Base-by-base conservation (phyloP, 1,140 invertebrate genomes). In the Palaemon carinicauda region DNA sequence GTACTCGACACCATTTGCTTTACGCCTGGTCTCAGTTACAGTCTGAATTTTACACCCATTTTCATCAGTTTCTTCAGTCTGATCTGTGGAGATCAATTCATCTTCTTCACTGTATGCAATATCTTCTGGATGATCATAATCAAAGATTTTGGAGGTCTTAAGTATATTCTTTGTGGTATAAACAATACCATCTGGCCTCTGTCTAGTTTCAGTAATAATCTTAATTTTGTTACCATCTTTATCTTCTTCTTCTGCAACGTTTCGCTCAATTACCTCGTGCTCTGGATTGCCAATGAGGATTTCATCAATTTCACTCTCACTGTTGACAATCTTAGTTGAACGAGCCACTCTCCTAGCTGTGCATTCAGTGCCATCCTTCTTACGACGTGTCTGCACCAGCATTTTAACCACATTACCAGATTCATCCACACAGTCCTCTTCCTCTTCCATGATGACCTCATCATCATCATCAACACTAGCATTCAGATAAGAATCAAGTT, bases 71-170 rank as follows among this genome's bases (percentile, higher is more conserved):
- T 89, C 88, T 12, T 83, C 65, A n/a, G 78, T 83, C 53, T 89
- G 69, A n/a, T 87, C 41, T 5, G 78, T 83, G 65, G 77, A 80
- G 3, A 89, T 75, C 17, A 89, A 73, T 17, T 88, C 78, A 41
- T 89, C 88, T 33, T 86, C 78, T 50, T 89, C 88, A 50, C 83
- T 86, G 60, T 89, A 87, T 51, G 78, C 82, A 29, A 89, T 71
- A 56, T 89, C 86, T 54, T 89, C 88, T 56, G 88, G 88, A 52
- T 89, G 88, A 52, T 89, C 88, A 71, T 89, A 89, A 78, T 89
- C 88, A 51, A 89, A 89, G 27, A 89, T 89, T 56, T 89, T 89
- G 4, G 86, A 88, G 15, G 88, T 89, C 77, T 89, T 89, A 15
- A 89, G 56, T 3, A 89, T 54, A 51, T 89, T 89, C 73, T 89